Evolutionary conservation across 2,797 vertebrate genomes (phyloP).

Genomic region (Rallus crepitans): DNA sequence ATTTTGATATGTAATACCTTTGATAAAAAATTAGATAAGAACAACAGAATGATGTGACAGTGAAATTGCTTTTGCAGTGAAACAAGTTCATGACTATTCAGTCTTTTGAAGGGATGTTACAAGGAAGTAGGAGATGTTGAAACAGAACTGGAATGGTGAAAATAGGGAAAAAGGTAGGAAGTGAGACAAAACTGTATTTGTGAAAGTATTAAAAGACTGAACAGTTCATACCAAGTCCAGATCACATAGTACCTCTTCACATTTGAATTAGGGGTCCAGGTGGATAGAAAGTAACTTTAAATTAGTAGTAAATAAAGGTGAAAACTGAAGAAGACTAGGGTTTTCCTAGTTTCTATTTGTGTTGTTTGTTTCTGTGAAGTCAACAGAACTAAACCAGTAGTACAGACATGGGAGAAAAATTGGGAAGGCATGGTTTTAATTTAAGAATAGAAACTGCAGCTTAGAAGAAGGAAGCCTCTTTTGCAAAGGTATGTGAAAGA

Average conservation of each 20-base stretch:
- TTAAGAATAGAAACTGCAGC: neutral
- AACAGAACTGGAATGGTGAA: neutral
- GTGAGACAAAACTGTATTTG: neutral
- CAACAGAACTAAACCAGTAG: neutral
- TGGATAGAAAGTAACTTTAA: neutral
- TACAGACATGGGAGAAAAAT: neutral
- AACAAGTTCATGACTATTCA: neutral
- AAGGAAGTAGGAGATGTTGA: neutral
- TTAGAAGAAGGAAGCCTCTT: neutral
- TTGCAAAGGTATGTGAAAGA: neutral
- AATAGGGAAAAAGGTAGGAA: neutral
- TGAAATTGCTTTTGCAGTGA: neutral
- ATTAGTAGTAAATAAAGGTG: neutral
- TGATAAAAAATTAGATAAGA: neutral
- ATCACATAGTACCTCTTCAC: neutral
- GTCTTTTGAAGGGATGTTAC: neutral
- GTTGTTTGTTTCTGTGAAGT: neutral
- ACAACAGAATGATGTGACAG: neutral
- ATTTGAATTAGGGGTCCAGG: neutral
- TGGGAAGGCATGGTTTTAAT: neutral
- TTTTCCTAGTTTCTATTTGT: neutral
- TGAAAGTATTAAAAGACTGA: neutral
- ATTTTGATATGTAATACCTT: neutral
- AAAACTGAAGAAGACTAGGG: neutral
- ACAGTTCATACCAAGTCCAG: neutral